Conservation (phyloP, 2,888 invertebrate species). For the Callyntrura guangdongensis region DNA sequence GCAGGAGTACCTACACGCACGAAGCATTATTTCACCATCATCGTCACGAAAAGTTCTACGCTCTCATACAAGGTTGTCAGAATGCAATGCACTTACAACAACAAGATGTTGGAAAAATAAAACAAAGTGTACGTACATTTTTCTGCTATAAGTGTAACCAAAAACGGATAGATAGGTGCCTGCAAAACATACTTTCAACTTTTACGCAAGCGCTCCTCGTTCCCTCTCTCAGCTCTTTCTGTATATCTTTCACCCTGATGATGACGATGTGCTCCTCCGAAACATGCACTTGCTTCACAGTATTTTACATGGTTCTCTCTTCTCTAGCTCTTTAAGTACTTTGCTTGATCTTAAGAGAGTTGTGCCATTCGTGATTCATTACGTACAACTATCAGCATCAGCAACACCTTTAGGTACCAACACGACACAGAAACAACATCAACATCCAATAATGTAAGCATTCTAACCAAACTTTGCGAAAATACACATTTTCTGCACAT, state of each 20-base stretch:
- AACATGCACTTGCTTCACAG: conserved; percentile 58
- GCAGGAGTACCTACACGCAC: conserved; percentile 54
- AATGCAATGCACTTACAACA: conserved; percentile 56
- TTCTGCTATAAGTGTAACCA: background rate
- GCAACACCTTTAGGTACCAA: background rate
- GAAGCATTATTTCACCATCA: conserved; percentile 13
- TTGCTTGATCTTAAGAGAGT: background rate
- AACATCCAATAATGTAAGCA: background rate
- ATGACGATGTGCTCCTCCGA: background rate
- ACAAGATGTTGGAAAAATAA: background rate
- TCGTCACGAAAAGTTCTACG: conserved; percentile 45
- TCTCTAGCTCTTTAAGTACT: background rate
- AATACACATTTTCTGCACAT: conserved; percentile 66
- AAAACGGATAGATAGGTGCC: background rate
- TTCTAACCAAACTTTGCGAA: background rate
- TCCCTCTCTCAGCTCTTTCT: background rate
- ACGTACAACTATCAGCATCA: background rate
- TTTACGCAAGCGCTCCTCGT: background rate
- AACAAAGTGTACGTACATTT: background rate
- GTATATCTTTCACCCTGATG: background rate
- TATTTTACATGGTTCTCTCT: conserved; percentile 16
- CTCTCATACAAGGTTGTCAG: conserved; percentile 56
- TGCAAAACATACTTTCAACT: background rate
- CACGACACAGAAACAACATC: conserved; percentile 3
- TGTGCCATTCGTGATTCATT: conserved; percentile 28